A percentile compares a stretch with the other conserved stretches of the same genome.
These are phyloP conservation scores for Hydrophis major DNA, from an alignment of 2,797 vertebrate genomes.

Conservation along the genomic window DNA sequence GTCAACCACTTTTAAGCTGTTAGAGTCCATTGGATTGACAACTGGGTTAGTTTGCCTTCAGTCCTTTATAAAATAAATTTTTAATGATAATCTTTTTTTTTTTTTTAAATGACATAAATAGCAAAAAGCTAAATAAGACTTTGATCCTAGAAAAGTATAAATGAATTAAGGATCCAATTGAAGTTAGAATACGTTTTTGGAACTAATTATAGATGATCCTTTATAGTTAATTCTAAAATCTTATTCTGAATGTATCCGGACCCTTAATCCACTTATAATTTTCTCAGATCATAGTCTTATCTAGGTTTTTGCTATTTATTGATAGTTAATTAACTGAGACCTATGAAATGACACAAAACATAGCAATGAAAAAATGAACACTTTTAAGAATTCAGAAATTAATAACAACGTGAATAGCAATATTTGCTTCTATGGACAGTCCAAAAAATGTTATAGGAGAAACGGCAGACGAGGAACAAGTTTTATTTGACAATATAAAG, in stretches of 20 bases:
- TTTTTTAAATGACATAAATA: neutral
- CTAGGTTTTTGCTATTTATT: neutral
- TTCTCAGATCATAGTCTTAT: neutral
- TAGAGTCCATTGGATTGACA: neutral
- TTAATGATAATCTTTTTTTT: neutral
- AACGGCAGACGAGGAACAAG: neutral
- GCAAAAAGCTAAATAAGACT: neutral
- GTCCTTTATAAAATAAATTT: neutral
- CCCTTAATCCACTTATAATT: neutral
- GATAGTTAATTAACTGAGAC: neutral
- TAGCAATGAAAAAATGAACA: neutral
- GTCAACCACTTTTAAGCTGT: neutral
- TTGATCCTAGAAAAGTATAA: neutral
- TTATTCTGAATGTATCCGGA: neutral
- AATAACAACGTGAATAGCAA: neutral
- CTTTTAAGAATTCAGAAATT: neutral
- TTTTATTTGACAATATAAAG: neutral
- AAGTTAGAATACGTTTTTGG: neutral
- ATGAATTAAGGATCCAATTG: neutral
- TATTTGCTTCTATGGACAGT: neutral
- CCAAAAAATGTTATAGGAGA: neutral
- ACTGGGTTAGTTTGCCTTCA: neutral
- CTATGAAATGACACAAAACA: neutral
- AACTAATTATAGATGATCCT: neutral
- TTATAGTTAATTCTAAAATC: neutral